These are phyloP conservation scores for Acipenser transmontanus DNA, from an alignment of 2,797 vertebrate genomes.

Conservation along the genomic window DNA sequence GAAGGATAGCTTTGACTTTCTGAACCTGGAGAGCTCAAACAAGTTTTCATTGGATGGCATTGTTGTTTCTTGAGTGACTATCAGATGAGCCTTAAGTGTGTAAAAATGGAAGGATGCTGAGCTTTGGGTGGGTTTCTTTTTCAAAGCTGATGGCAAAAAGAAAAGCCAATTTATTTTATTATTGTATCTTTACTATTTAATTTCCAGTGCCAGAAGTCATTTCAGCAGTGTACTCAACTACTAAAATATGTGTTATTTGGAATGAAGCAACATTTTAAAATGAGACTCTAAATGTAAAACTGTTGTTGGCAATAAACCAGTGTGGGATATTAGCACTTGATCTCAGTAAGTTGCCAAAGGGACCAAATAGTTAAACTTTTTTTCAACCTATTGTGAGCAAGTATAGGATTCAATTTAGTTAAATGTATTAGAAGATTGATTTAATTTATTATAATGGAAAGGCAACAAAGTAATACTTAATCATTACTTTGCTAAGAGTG, in stretches of 20 bases:
- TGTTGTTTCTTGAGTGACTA: neutral
- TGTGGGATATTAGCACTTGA: constrained; percentile 73
- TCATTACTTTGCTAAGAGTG: constrained; percentile 16
- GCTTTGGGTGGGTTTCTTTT: neutral
- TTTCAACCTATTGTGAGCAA: constrained; percentile 48
- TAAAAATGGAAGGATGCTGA: neutral
- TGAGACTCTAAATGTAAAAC: neutral
- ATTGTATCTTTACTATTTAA: constrained; percentile 26
- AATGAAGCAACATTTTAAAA: constrained; percentile 13
- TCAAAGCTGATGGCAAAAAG: neutral
- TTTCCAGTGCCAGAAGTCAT: constrained; percentile 62
- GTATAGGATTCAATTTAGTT: constrained; percentile 8
- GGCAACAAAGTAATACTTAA: constrained; percentile 17
- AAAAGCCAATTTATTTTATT: constrained; percentile 2
- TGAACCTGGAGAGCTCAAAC: neutral
- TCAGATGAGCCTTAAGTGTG: constrained; percentile 1
- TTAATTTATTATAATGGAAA: constrained; percentile 6
- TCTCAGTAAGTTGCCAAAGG: constrained; percentile 72
- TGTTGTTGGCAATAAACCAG: constrained; percentile 67
- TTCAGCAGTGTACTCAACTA: constrained; percentile 54
- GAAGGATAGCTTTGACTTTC: neutral
- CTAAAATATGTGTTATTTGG: constrained; percentile 26
- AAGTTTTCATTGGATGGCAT: neutral
- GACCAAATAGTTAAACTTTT: constrained; percentile 79
- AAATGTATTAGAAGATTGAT: constrained; percentile 12